Percentiles rank a stretch among this genome's conserved stretches.
Conservation (phyloP, 2,797 vertebrate species). For the Ptychobarbus kaznakovi region DNA sequence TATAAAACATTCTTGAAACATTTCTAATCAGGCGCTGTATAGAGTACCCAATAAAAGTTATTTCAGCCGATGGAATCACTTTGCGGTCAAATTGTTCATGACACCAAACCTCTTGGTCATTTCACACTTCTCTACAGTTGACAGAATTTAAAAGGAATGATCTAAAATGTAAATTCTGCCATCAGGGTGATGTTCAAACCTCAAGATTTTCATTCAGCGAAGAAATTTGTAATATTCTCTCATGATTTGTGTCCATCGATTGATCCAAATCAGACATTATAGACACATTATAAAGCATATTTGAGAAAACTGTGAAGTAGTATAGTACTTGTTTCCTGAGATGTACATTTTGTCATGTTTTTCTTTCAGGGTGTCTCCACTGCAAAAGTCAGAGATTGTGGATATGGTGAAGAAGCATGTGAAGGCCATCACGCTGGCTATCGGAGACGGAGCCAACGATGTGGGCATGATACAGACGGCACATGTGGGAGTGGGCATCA, state of each 20-base stretch:
- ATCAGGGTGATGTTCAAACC: no score
- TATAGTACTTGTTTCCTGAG: background rate
- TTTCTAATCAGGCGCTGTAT: background rate
- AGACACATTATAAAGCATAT: background rate
- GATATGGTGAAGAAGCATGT: slow-evolving; percentile 99
- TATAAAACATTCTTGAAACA: background rate
- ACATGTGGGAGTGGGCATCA: slow-evolving; percentile 97
- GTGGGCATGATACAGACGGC: slow-evolving; percentile 99
- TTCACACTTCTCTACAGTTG: slow-evolving; percentile 11
- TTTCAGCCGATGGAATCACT: background rate
- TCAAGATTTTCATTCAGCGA: no score
- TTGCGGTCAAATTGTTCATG: background rate
- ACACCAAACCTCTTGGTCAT: background rate
- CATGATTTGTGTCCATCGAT: no score
- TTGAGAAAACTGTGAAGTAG: background rate
- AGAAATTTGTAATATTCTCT: no score
- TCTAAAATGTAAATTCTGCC: no score
- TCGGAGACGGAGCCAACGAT: slow-evolving; percentile 97
- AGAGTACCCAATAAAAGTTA: background rate
- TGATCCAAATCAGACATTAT: no score
- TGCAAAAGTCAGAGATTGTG: slow-evolving; percentile 99
- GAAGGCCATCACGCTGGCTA: slow-evolving; percentile 96
- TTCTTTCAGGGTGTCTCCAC: slow-evolving; percentile 90
- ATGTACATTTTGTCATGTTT: background rate
- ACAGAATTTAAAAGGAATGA: no score